Evolutionary conservation across 1,140 invertebrate genomes (phyloP).

Genomic region (Pseudomyrmex gracilis): DNA sequence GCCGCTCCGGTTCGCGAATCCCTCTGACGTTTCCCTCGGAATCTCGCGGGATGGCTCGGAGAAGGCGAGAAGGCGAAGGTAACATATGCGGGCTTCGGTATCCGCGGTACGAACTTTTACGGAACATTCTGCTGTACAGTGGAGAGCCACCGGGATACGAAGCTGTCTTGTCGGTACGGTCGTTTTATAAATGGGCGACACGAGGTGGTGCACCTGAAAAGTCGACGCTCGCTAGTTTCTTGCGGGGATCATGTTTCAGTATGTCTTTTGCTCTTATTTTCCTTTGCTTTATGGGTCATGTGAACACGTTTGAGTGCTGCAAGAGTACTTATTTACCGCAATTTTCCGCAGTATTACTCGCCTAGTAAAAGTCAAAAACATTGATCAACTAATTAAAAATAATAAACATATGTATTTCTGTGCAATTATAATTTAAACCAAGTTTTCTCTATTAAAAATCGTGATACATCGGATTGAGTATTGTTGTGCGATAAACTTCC

Average conservation of each 20-base stretch:
- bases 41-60: conserved; percentile 3
- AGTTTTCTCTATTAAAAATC: too few relatives aligned
- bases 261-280: not conserved
- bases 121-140: conserved; percentile 29
- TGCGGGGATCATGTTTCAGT: conserved; percentile 7
- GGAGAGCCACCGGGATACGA: conserved; percentile 21
- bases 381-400: not conserved
- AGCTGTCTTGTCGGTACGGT: conserved; percentile 28
- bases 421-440: too few relatives aligned
- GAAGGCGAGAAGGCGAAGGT: conserved; percentile 30
- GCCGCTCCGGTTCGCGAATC: conserved; percentile 24
- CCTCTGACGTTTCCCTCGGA: conserved; percentile 30
- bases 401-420: too few relatives aligned
- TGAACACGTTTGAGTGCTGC: conserved; percentile 20
- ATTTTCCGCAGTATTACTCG: conserved; percentile 19
- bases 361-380: not conserved
- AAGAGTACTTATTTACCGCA: conserved; percentile 24
- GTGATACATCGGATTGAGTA: too few relatives aligned
- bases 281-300: conserved; percentile 20
- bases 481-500: not conserved
- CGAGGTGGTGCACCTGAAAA: conserved; percentile 41
- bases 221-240: conserved; percentile 44
- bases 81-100: conserved; percentile 55
- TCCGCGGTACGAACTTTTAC: conserved; percentile 59
- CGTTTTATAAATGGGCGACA: conserved; percentile 63